Base-by-base conservation (phyloP, 2,797 vertebrate species). In the Gadopsis marmoratus region DNA sequence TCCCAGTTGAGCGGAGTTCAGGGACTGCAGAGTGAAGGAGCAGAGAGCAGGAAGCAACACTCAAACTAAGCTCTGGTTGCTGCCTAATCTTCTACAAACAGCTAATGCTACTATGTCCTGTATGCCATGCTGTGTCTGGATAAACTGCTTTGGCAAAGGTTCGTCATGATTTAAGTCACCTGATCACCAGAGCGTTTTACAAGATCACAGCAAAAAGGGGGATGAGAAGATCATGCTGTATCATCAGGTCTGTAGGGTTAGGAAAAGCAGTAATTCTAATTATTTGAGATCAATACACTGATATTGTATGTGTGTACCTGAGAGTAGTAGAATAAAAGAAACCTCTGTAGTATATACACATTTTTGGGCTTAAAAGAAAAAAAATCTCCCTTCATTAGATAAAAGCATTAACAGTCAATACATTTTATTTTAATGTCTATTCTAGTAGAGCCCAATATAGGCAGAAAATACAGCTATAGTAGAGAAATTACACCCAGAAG, bases 1-100 rank as follows among this genome's bases (percentile, higher is more conserved):
- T 66, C 53, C 26, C 35, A 58, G 70, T 7, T 21, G 56, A 80
- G 71, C 70, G 0, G 75, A 76, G 55, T 69, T 53, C 73, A 61
- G 61, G 21, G 63, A 60, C 76, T 71, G 53, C 53, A 43, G 61
- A 69, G 45, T 14, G 66, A 85, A 56, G 79, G 63, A 69, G 80
- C 78, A 77, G 72, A 66, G 61, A 68, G 75, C 78, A 0, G 79
- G 53, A 58, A 88, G 76, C 65, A 70, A 83, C 68, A 85, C 79
- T 89, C 71, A 69, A 59, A 51, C 91, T 94, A 94, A 95, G 92
- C 94, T 89, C 3, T 51, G 63, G 61, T 71, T 43, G 74, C 73
- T 67, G 72, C 74, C 71, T 95, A 95, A 95, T 95, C 95, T 90
- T 83, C 87, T 83, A 78, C 88, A 86, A 83, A 71, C 79, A 10